These are phyloP conservation scores for Drosophila gunungcola DNA, from an alignment of 1,140 invertebrate species.

Conservation along the genomic window DNA sequence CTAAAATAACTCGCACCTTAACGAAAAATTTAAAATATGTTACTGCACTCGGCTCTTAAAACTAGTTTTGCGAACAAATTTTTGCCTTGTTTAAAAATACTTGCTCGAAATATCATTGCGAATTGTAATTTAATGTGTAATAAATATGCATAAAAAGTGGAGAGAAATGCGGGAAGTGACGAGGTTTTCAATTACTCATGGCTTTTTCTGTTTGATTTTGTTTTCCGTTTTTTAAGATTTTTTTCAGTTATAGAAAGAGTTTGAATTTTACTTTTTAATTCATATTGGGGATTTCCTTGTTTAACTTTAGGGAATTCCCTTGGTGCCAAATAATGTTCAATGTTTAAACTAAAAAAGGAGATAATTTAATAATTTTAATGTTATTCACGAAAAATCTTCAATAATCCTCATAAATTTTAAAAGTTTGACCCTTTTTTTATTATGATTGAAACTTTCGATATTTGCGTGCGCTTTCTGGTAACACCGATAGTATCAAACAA, in stretches of 20 bases:
- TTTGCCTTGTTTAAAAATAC: conserved; percentile 53
- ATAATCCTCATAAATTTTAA: too few relatives aligned
- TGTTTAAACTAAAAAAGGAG: too few relatives aligned
- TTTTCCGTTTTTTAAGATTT: neutral
- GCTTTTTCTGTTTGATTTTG: neutral
- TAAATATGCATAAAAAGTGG: conserved; percentile 38
- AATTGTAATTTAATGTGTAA: conserved; percentile 56
- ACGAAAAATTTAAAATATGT: conserved; percentile 21
- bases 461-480: too few relatives aligned
- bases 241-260: neutral
- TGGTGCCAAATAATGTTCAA: too few relatives aligned
- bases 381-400: too few relatives aligned
- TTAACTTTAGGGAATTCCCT: too few relatives aligned
- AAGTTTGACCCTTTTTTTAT: too few relatives aligned
- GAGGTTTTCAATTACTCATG: neutral
- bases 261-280: too few relatives aligned
- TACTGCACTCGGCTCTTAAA: conserved; percentile 54
- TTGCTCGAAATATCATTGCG: conserved; percentile 60
- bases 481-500: too few relatives aligned
- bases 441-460: too few relatives aligned
- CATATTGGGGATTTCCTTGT: neutral
- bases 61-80: conserved; percentile 24
- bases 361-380: too few relatives aligned
- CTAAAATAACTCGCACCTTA: conserved; percentile 55
- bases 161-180: neutral